Base-by-base conservation (phyloP, 2,888 invertebrate species). In the Eilema caniola region DNA sequence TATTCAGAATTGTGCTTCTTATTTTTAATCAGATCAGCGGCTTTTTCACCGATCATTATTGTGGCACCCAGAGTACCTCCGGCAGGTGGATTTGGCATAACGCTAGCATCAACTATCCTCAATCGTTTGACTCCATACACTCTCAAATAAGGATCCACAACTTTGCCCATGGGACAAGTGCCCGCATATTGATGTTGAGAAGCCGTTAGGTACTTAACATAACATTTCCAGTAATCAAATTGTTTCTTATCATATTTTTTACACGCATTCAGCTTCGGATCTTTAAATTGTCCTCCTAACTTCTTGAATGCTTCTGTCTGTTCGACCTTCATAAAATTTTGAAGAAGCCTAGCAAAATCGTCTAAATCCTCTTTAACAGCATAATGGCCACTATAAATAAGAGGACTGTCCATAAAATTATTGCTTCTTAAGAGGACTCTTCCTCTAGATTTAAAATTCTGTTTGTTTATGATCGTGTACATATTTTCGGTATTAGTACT, bases 61-160 rank as follows among this genome's bases (percentile, higher is more conserved):
- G 81, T 76, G 0, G 96, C 95, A 0, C 96, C 96, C 0, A 95
- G 95, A 78, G 96, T 96, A 0, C 96, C 96, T 1, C 96, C 95
- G 0, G 93, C 89, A 0, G 96, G 95, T 16, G 89, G 72, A 14
- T 47, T 87, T 0, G 96, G 96, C 95, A 97, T 87, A 0, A 84
- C 70, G 66, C 88, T 86, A 25, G 80, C 81, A 66, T 87, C 87
- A 3, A 79, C 87, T 1, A 87, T 81, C 12, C 87, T 80, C 20
- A 86, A 71, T 5, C 74, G 72, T n/a, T 59, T 66, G 0, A 80
- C 72, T 10, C 78, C 77, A 20, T 74, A 70, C 1, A 83, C 79
- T 53, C 63, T 72, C 33, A 81, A 63, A 12, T 72, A 62, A 3
- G 77, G 62, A 53, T 82, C 77, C 8, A 81, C 78, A 33, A 78